phyloP scores from a whole-genome alignment of 1,140 invertebrate species.

The Temnothorax curvispinosus region DNA sequence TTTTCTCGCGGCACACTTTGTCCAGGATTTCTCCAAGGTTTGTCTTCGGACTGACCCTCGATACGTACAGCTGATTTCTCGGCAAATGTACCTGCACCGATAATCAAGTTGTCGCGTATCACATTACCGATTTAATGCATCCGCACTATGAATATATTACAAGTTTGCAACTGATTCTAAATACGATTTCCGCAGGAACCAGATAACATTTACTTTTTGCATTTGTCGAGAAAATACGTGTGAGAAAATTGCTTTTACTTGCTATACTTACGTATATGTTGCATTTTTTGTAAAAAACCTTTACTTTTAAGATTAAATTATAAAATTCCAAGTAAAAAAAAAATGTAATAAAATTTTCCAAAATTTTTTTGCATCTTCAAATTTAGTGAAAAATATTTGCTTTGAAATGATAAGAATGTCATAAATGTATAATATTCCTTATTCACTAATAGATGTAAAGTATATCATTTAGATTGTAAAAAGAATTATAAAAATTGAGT shows the following conservation, averaged over 20 bases:
- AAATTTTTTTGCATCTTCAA: not conserved
- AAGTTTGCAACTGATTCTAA: not conserved
- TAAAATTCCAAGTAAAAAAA: too few species aligned
- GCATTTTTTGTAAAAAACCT: not conserved
- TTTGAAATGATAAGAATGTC: not conserved
- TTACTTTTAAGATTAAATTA: not conserved
- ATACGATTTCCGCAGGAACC: not conserved
- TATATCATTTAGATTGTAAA: too few species aligned
- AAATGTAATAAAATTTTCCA: too few species aligned
- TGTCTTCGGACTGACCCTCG: slow-evolving; percentile 89
- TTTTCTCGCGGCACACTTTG: slow-evolving; percentile 93
- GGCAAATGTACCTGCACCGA: slow-evolving; percentile 91
- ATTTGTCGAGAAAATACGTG: slow-evolving; percentile 3
- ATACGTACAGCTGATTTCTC: slow-evolving; percentile 92
- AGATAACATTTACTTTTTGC: not conserved
- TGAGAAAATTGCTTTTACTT: not conserved
- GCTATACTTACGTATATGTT: not conserved
- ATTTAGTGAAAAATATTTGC: not conserved
- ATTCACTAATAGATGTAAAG: too few species aligned
- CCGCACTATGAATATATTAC: not conserved
- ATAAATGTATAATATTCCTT: too few species aligned
- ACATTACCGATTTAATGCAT: not conserved
- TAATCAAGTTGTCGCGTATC: slow-evolving; percentile 42
- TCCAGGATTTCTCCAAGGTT: slow-evolving; percentile 89
- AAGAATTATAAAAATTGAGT: too few species aligned